Conservation (phyloP, 2,888 invertebrate species). For the Oligia fasciuncula region DNA sequence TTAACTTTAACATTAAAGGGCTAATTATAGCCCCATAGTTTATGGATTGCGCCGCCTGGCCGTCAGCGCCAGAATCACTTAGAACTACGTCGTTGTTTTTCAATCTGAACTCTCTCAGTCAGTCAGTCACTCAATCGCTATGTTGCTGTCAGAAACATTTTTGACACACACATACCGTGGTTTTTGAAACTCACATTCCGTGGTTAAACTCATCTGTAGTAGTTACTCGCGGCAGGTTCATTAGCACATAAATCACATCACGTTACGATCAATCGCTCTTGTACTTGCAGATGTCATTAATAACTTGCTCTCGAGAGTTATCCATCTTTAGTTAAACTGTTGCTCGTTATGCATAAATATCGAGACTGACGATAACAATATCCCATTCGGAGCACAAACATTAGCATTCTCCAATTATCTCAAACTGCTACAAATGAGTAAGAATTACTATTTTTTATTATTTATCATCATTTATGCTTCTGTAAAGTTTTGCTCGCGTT, state of each 20-base stretch:
- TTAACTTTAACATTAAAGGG: neutral
- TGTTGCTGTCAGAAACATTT: neutral
- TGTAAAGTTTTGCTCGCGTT: neutral
- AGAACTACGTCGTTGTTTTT: neutral
- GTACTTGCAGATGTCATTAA: slow-evolving; percentile 7
- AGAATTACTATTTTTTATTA: neutral
- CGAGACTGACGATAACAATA: slow-evolving; percentile 2
- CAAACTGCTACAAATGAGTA: neutral
- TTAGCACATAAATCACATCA: neutral
- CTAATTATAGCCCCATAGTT: neutral
- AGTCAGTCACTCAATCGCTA: neutral
- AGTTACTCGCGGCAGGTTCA: neutral
- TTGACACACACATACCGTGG: too few relatives aligned
- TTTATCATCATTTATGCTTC: neutral
- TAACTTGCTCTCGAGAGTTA: neutral
- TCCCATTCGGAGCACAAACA: slow-evolving; percentile 10
- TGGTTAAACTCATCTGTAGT: neutral
- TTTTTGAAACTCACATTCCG: neutral
- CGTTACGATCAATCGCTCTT: slow-evolving; percentile 5
- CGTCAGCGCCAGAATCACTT: neutral
- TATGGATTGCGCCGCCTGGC: too few relatives aligned
- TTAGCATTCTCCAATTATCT: slow-evolving; percentile 18
- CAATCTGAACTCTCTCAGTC: neutral
- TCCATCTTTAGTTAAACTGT: neutral
- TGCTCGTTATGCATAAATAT: neutral